Evolutionary conservation across 2,113 vertebrate genomes (phyloP).

Genomic region (Hystrix brachyura): DNA sequence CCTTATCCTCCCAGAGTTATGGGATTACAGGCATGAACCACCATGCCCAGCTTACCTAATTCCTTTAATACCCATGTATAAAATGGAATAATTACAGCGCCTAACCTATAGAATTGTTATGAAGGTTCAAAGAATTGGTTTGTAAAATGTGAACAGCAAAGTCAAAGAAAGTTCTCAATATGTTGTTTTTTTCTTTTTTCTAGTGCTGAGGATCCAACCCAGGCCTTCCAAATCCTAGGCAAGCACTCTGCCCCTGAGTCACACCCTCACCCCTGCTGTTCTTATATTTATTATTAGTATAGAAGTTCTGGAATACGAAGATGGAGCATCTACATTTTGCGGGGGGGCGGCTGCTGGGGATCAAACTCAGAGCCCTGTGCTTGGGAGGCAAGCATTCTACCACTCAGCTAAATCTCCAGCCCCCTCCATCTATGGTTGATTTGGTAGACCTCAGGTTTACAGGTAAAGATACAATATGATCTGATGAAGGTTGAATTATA

Average conservation of each 20-base stretch:
- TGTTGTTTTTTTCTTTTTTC: background rate
- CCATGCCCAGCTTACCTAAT: background rate
- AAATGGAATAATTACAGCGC: slow-evolving; percentile 9
- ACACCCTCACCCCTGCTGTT: background rate
- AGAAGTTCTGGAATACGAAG: background rate
- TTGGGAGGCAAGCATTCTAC: no score
- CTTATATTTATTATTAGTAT: background rate
- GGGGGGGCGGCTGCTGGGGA: no score
- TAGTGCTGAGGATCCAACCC: background rate
- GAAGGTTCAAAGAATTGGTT: background rate
- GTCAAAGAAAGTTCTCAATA: slow-evolving; percentile 40
- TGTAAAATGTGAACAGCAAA: slow-evolving; percentile 14
- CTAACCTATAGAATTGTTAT: background rate
- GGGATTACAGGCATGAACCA: background rate
- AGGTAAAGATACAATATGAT: slow-evolving; percentile 36
- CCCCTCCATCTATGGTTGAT: background rate
- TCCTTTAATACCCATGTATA: slow-evolving; percentile 16
- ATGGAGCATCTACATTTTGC: background rate
- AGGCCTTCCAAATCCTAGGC: background rate
- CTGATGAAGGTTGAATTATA: background rate
- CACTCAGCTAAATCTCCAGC: no score
- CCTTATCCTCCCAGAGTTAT: background rate
- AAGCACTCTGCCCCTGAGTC: background rate
- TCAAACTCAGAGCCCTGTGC: no score
- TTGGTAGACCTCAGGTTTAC: background rate